Evolutionary conservation across 2,113 vertebrate genomes (phyloP), one percentile per base, ranked within the genome.

Genomic region (Nibea coibor): DNA sequence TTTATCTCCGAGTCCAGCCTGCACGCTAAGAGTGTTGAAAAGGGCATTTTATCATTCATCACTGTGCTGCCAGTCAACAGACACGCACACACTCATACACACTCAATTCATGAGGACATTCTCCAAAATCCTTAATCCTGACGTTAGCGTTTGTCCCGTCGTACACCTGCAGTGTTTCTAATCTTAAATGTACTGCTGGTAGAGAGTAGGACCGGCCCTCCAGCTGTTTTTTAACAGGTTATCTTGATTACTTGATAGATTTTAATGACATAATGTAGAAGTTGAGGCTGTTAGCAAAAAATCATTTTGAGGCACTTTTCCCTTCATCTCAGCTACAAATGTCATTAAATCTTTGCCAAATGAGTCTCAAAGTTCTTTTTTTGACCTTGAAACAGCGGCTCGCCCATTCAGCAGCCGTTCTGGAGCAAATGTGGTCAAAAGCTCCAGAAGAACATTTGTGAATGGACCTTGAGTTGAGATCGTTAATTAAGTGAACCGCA

Each of bases 1-100:
- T 75, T 85, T 80, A 86, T 89, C 80, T 91, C 77, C 35, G 28
- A 70, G 67, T 68, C 43, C 72, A 78, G 72, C 64, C 69, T 67
- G 72, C n/a, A 42, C 81, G 71, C 68, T 62, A 17, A 65, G 35
- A 70, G 66, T 24, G 57, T 65, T 74, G 50, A 64, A 87, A 86
- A 84, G 67, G 67, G 19, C 59, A 79, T 43, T 82, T 73, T 72
- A 83, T 84, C 82, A 50, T 84, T 67, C 75, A 74, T 79, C 65
- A 76, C 58, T 78, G 51, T 22, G 70, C 62, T 77, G 57, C n/a
- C 56, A 22, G 51, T 3, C 28, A 70, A 66, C 73, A 48, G 43
- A 45, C 43, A 45, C 42, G 3, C 42, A 43, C 42, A 10, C 43
- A 45, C 12, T 45, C 43, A 45, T 14, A 14, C 43, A 14, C 43